Evolutionary conservation across 1,140 invertebrate genomes (phyloP).

Genomic region (Brachionus rubens): DNA sequence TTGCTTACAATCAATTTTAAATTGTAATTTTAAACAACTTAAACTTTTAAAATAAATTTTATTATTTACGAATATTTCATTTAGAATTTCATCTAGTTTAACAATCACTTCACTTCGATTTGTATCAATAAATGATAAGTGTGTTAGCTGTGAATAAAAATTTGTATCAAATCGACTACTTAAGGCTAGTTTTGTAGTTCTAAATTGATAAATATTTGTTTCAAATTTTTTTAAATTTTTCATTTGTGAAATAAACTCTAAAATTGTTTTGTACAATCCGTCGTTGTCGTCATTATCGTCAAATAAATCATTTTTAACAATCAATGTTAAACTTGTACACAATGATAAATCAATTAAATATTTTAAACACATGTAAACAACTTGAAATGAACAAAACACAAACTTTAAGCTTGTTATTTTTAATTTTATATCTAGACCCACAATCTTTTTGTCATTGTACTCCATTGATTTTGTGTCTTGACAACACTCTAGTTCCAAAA

Average conservation of each 20-base stretch:
- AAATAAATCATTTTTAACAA: background rate
- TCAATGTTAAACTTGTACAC: background rate
- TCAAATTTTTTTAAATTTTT: background rate
- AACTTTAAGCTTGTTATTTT: background rate
- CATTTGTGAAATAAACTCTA: background rate
- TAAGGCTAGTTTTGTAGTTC: too few relatives aligned
- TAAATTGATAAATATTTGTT: slow-evolving; percentile 17
- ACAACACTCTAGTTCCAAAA: background rate
- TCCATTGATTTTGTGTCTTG: background rate
- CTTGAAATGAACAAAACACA: background rate
- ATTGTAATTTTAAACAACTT: background rate
- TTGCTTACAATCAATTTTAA: background rate
- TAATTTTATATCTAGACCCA: background rate
- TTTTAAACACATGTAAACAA: background rate
- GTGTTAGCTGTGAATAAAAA: background rate
- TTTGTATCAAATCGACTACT: background rate
- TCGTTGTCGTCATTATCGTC: background rate
- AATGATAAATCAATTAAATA: background rate
- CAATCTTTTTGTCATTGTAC: background rate
- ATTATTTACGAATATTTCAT: slow-evolving; percentile 2
- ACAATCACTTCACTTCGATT: too few relatives aligned
- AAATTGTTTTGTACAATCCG: background rate
- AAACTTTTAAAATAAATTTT: slow-evolving; percentile 1
- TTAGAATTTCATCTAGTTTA: background rate
- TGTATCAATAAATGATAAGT: background rate